Base-by-base conservation (phyloP, 2,888 invertebrate species). In the Lithophane semibrunnea region DNA sequence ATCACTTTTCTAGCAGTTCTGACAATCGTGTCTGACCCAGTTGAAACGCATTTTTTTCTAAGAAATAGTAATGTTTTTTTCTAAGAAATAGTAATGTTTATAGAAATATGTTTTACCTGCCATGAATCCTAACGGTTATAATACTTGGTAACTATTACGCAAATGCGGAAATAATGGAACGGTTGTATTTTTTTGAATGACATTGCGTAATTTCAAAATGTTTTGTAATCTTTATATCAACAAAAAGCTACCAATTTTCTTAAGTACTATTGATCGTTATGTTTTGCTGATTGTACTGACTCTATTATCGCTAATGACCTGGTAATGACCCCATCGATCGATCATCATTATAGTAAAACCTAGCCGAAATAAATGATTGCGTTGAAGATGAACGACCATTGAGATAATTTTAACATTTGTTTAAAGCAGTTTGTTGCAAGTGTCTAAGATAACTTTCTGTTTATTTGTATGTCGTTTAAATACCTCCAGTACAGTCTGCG, bases 1-100 rank as follows among this genome's bases (percentile, higher is more conserved):
- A 87, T 82, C 37, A 64, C n/a, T 70, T 82, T 85, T 70, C 49
- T 67, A 78, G 60, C 44, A 80, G 52, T 68, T 79, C 44, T 54
- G 49, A 72, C 18, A 69, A 29, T 44, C 60, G 24, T 61, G n/a
- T 54, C 29, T 79, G 80, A 72, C 78, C 76, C 63, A 77, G 65
- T 74, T 79, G 44, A 24, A 24, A 69, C 67, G 29, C 49, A 18
- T 29, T 29, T 29, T 29, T 18, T 74, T 73, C 67, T 42, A 70
- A 71, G 66, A 80, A 80, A 72, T 65, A 54, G 56, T 44, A 12
- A 65, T 69, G 67, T 75, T 61, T 16, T 29, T 18, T 74, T 73
- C 67, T 42, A 70, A 71, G 66, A 80, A 80, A 72, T 65, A 54
- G 56, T 44, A 12, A 65, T 69, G 67, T 75, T 61, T 16, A 18